Base-by-base conservation (phyloP, 2,888 invertebrate genomes). In the Cylloceria caligata region DNA sequence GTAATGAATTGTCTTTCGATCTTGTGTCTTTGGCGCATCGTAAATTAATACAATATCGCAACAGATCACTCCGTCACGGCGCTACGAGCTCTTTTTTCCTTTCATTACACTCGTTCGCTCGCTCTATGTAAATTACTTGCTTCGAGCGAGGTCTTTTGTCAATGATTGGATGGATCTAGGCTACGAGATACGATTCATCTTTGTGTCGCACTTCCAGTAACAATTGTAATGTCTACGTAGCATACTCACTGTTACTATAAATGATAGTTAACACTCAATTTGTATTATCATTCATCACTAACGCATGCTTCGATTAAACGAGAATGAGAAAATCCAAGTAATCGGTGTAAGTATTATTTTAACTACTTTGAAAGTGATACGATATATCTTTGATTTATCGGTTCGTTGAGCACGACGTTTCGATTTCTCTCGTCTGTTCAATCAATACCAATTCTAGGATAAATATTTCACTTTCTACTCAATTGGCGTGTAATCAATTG, bases 161-260 rank as follows among this genome's bases (percentile, higher is more conserved):
- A 45, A 71, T 55, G 68, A 68, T 77, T 39, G 62, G 68, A 69
- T 69, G 73, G 81, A 81, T 81, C 73, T 77, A 77, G 77, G 77
- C 68, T 77, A 68, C 9, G 68, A 73, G 77, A 81, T 73, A 77
- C 81, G 68, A 81, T 81, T 77, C 77, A 81, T 81, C 81, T 81
- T 77, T 73, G 77, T 73, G 34, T 55, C 24, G 69, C 60, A 72
- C 65, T 77, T 81, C 52, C 45, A 55, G 49, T 24, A 69, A 69
- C 67, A 60, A 67, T 42, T 34, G 60, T 19, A 27, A 16, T 36
- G 16, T 30, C 34, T 52, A 19, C 42, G 60, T 16, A 7, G n/a
- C 36, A 52, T 47, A 21, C 30, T 21, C 36, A 64, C 27, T 36
- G 74, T 69, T 19, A 68, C 36, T 60, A 30, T 34, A 24, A 62